These are phyloP conservation scores for Anastrepha ludens DNA, from an alignment of 1,140 invertebrate genomes.

Conservation along the genomic window DNA sequence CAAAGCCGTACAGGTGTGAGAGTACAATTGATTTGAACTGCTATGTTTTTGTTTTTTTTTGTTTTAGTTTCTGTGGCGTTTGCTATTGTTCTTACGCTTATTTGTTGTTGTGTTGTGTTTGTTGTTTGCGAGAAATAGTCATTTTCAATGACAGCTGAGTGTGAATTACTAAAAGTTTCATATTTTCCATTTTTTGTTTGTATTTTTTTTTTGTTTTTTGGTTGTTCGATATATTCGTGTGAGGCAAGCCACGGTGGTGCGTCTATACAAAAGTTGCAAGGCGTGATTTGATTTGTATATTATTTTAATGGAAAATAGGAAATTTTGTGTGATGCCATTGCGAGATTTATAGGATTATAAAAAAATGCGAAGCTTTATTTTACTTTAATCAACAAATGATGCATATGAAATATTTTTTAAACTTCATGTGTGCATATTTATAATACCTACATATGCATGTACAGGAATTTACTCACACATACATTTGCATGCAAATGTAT, in stretches of 20 bases:
- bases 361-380: no score
- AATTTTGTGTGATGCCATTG: neutral
- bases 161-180: neutral
- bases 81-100: neutral
- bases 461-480: no score
- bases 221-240: neutral
- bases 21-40: neutral
- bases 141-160: neutral
- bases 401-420: no score
- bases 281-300: constrained; percentile 9
- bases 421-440: no score
- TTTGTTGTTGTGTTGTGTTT: neutral
- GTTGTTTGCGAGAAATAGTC: neutral
- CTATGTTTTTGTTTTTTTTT: neutral
- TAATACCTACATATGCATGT: no score
- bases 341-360: no score
- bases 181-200: neutral
- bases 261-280: constrained; percentile 26
- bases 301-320: neutral
- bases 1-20: neutral
- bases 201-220: neutral
- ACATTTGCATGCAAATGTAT: no score
- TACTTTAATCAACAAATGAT: no score
- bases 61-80: neutral
- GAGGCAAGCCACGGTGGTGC: constrained; percentile 5